phyloP scores from a whole-genome alignment of 2,888 invertebrate genomes.

The Dexiosoma caninum region DNA sequence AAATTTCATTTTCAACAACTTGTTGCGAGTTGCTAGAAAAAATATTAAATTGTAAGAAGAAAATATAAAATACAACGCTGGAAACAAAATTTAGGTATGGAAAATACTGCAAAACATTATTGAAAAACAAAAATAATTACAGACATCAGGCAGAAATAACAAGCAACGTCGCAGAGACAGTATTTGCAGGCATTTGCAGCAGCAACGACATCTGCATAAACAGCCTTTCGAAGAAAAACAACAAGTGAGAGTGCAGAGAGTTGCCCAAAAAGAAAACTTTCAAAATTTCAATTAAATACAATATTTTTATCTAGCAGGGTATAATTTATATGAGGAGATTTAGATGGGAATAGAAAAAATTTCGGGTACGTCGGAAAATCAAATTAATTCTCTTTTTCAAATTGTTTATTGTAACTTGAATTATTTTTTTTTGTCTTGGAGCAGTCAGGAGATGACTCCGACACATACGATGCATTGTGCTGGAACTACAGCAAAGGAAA shows the following conservation, averaged over 20 bases:
- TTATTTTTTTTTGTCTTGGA: no score
- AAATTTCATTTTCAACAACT: constrained; percentile 41
- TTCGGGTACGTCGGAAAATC: no score
- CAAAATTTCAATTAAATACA: no score
- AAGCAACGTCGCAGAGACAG: neutral
- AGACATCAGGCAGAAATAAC: constrained; percentile 24
- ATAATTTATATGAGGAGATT: no score
- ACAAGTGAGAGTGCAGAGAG: constrained; percentile 17
- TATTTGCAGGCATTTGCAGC: neutral
- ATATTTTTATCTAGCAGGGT: no score
- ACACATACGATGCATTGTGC: no score
- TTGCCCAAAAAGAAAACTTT: constrained; percentile 1
- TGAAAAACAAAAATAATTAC: constrained; percentile 40
- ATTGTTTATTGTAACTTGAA: no score
- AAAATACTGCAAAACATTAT: constrained; percentile 30
- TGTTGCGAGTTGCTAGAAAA: neutral
- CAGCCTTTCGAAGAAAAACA: neutral
- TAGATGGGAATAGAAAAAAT: no score
- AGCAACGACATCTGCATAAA: constrained; percentile 21
- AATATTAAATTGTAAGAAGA: constrained; percentile 4
- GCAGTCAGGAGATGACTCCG: no score
- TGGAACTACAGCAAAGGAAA: no score
- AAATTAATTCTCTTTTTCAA: no score
- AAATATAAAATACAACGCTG: constrained; percentile 5
- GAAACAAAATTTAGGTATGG: constrained; percentile 35